phyloP scores from a whole-genome alignment of 2,113 vertebrate species.

The Poecile atricapillus region DNA sequence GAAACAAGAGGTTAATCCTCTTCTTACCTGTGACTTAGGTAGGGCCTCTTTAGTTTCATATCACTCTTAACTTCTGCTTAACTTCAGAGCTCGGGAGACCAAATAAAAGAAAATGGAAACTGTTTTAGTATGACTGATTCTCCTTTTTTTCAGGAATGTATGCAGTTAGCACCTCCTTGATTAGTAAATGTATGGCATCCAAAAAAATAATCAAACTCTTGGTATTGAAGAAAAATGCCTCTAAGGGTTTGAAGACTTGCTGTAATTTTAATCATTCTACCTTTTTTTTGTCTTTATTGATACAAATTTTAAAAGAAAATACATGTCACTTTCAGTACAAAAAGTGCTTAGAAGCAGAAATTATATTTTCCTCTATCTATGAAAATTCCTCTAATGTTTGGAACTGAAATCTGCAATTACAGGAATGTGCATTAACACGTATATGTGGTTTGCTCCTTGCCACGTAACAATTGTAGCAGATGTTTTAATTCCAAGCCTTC shows the following conservation, averaged over 20 bases:
- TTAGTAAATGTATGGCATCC: neutral
- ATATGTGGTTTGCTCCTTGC: neutral
- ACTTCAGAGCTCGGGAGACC: neutral
- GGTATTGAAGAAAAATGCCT: neutral
- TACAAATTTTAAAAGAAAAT: neutral
- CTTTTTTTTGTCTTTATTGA: neutral
- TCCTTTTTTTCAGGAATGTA: neutral
- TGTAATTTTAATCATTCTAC: neutral
- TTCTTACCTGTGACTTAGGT: neutral
- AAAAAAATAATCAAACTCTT: neutral
- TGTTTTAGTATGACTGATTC: neutral
- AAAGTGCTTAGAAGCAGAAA: neutral
- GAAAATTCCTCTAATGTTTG: neutral
- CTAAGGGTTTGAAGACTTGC: neutral
- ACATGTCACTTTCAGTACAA: rapidly evolving
- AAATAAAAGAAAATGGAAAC: neutral
- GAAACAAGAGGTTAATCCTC: neutral
- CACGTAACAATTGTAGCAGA: neutral
- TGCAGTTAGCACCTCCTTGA: neutral
- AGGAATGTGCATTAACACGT: neutral
- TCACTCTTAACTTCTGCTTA: neutral
- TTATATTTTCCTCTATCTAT: neutral
- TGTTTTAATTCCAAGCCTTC: neutral
- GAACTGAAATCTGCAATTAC: neutral
- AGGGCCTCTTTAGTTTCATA: neutral